Conservation (phyloP, 2,888 invertebrate species). For the Drosophila subsilvestris region DNA sequence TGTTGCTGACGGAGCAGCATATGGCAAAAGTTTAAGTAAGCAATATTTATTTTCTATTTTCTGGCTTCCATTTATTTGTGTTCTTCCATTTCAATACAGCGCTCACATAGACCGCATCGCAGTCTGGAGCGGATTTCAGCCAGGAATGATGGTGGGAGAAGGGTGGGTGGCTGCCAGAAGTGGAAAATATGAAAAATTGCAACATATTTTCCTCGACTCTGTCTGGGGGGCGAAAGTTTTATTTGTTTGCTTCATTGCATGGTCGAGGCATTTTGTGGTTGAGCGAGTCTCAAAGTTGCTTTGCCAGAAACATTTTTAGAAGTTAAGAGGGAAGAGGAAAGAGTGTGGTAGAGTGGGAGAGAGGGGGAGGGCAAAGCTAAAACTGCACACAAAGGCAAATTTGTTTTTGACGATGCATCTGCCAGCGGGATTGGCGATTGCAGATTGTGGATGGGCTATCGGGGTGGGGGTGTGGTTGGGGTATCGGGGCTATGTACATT, state of each 20-base stretch:
- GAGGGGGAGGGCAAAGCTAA: conserved; percentile 18
- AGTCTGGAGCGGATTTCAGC: conserved; percentile 33
- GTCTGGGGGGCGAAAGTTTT: conserved; percentile 67
- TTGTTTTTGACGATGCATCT: conserved; percentile 49
- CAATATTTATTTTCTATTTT: conserved; percentile 67
- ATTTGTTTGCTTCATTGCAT: conserved; percentile 77
- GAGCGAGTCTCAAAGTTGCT: conserved; percentile 67
- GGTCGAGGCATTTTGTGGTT: conserved; percentile 74
- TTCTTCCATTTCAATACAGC: conserved; percentile 56
- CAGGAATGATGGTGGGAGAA: too few relatives aligned
- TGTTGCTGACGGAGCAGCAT: conserved; percentile 70
- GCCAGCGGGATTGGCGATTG: conserved; percentile 5
- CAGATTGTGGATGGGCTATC: conserved; percentile 2
- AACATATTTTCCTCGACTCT: conserved; percentile 67
- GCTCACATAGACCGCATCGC: conserved; percentile 34
- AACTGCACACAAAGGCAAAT: conserved; percentile 69
- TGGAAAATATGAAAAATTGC: conserved; percentile 75
- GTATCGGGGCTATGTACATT: conserved; percentile 26
- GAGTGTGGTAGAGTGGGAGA: not conserved
- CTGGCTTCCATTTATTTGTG: conserved; percentile 30
- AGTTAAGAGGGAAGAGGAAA: conserved; percentile 1
- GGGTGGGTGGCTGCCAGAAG: conserved; percentile 13
- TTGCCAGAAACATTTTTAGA: conserved; percentile 39
- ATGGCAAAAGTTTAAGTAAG: conserved; percentile 77
- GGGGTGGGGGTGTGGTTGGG: not conserved